phyloP scores from a whole-genome alignment of 2,888 invertebrate species.

The Agrochola circellaris region DNA sequence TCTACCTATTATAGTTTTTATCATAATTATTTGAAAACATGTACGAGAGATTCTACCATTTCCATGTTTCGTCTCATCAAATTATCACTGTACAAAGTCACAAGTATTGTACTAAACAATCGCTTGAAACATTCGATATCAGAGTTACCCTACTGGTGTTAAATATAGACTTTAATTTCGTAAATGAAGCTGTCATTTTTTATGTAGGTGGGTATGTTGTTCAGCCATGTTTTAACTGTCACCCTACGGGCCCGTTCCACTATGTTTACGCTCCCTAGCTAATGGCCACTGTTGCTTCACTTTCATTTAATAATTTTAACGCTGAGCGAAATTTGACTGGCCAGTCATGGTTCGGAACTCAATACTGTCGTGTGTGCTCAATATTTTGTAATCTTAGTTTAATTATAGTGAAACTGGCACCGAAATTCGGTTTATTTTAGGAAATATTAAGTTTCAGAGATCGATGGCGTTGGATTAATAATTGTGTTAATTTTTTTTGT shows the following conservation, averaged over 20 bases:
- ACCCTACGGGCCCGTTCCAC: conserved; percentile 34
- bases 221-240: neutral
- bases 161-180: conserved; percentile 36
- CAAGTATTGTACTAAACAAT: neutral
- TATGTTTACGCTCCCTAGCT: conserved; percentile 12
- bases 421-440: conserved; percentile 6
- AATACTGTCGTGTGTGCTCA: conserved; percentile 32
- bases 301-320: conserved; percentile 31
- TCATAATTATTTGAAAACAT: neutral
- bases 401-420: neutral
- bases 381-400: conserved; percentile 3
- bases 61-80: neutral
- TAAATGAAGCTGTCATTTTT: conserved; percentile 20
- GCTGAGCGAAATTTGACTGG: conserved; percentile 25
- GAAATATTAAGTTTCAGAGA: neutral
- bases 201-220: neutral
- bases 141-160: neutral
- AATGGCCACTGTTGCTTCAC: conserved; percentile 13
- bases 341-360: conserved; percentile 42
- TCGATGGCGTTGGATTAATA: neutral
- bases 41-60: neutral
- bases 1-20: neutral
- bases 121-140: neutral
- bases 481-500: neutral
- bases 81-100: neutral